phyloP scores from a whole-genome alignment of 1,140 invertebrate genomes.

The Polypedilum vanderplanki region DNA sequence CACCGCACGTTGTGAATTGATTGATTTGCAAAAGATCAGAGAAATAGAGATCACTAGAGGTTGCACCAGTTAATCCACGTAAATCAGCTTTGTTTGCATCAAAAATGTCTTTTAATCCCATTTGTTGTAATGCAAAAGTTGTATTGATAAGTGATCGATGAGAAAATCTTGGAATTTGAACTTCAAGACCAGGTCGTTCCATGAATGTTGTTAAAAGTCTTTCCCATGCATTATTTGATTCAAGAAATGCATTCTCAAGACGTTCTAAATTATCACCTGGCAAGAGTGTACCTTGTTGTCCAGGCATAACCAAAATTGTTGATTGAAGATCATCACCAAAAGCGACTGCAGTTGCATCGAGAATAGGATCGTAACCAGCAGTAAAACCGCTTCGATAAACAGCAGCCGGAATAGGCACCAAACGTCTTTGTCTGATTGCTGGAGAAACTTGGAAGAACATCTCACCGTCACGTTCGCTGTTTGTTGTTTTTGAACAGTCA shows the following conservation, averaged over 20 bases:
- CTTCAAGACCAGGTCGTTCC: constrained; percentile 63
- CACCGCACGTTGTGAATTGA: constrained; percentile 70
- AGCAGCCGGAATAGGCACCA: constrained; percentile 73
- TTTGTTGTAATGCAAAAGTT: constrained; percentile 62
- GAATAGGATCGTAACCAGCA: constrained; percentile 70
- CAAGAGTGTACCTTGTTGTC: constrained; percentile 64
- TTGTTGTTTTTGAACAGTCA: constrained; percentile 62
- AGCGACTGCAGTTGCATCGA: constrained; percentile 73
- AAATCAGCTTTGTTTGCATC: constrained; percentile 64
- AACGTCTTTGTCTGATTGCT: constrained; percentile 63
- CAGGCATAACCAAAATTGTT: constrained; percentile 71
- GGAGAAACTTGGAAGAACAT: constrained; percentile 77
- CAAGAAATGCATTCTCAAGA: constrained; percentile 60
- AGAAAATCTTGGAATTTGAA: constrained; percentile 75
- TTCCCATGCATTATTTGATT: constrained; percentile 62
- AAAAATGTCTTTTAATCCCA: constrained; percentile 75
- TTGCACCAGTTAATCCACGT: constrained; percentile 65
- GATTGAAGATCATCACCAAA: constrained; percentile 65
- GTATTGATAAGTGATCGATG: constrained; percentile 73
- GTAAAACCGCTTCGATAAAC: constrained; percentile 67
- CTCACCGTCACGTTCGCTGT: constrained; percentile 67
- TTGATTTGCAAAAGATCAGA: constrained; percentile 74
- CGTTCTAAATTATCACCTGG: constrained; percentile 66
- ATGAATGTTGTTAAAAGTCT: constrained; percentile 63
- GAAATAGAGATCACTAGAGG: constrained; percentile 63